Evolutionary conservation across 2,113 vertebrate species (phyloP).

Genomic region (Apteryx owenii): DNA sequence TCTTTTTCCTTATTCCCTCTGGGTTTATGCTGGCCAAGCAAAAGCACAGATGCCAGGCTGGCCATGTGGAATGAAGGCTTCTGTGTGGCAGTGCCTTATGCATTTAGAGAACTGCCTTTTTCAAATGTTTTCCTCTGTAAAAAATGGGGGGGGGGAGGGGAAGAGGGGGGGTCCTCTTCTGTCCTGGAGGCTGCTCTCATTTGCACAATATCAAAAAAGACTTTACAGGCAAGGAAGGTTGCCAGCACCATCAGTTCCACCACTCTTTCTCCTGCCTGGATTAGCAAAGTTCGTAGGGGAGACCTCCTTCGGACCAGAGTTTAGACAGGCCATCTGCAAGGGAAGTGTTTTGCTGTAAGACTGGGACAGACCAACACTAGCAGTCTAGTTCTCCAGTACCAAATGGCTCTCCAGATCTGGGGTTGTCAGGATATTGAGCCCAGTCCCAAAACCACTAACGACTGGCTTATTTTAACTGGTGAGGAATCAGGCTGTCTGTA

Average conservation of each 20-base stretch:
- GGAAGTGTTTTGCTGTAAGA: background rate
- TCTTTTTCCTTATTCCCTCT: background rate
- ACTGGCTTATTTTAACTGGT: background rate
- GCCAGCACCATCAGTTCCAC: background rate
- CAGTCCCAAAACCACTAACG: background rate
- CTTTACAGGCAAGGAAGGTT: background rate
- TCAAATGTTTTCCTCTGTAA: background rate
- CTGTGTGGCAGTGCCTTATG: background rate
- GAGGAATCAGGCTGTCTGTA: background rate
- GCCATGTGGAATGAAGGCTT: background rate
- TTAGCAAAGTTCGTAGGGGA: background rate
- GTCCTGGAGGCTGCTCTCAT: background rate
- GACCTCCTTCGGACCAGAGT: background rate
- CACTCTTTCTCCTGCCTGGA: background rate
- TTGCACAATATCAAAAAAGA: background rate
- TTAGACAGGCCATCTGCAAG: background rate
- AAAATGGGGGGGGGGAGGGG: background rate
- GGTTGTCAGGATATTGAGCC: accelerated
- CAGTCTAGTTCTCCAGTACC: background rate
- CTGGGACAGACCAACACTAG: background rate
- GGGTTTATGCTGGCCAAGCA: background rate
- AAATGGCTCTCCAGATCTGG: background rate
- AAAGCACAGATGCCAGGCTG: background rate
- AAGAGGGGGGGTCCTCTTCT: background rate
- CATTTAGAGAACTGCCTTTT: background rate